Percentiles rank a stretch among this genome's conserved stretches.
phyloP scores from a whole-genome alignment of 2,888 invertebrate genomes.

The Romanomermis culicivorax region DNA sequence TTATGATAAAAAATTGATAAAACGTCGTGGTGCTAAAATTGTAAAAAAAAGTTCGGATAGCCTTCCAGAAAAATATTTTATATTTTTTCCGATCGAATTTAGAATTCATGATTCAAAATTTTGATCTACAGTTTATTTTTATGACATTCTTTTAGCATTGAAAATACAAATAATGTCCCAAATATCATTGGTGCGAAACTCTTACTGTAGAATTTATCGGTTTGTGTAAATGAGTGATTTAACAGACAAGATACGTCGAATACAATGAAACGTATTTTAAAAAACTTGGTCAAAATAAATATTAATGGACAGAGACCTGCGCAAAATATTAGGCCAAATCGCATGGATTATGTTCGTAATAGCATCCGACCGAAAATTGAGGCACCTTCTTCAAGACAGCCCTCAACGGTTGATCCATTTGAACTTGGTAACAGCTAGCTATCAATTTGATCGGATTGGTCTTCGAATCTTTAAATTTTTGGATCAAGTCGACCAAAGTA shows the following conservation, averaged over 20 bases:
- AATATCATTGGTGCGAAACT: no score
- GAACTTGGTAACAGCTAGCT: slow-evolving; percentile 1
- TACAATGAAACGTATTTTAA: no score
- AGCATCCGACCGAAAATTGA: background rate
- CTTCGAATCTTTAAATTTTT: background rate
- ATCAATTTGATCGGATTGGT: background rate
- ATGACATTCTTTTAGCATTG: no score
- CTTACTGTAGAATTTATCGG: no score
- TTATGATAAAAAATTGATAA: no score
- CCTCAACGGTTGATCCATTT: background rate
- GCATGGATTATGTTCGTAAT: slow-evolving; percentile 3
- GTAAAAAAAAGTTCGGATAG: no score
- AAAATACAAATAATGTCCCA: no score
- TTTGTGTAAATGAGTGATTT: background rate
- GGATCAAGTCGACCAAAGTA: background rate
- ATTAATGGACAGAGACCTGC: background rate
- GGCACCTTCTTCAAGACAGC: background rate
- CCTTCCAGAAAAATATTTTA: no score
- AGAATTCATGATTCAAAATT: no score
- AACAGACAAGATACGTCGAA: background rate
- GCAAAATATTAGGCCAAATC: background rate
- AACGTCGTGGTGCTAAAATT: no score
- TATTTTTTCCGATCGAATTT: no score
- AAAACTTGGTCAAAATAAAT: background rate
- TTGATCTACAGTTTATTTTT: no score